Evolutionary conservation across 1,140 invertebrate species (phyloP), one percentile per base, ranked within the genome.

Genomic region (Ostrea edulis): DNA sequence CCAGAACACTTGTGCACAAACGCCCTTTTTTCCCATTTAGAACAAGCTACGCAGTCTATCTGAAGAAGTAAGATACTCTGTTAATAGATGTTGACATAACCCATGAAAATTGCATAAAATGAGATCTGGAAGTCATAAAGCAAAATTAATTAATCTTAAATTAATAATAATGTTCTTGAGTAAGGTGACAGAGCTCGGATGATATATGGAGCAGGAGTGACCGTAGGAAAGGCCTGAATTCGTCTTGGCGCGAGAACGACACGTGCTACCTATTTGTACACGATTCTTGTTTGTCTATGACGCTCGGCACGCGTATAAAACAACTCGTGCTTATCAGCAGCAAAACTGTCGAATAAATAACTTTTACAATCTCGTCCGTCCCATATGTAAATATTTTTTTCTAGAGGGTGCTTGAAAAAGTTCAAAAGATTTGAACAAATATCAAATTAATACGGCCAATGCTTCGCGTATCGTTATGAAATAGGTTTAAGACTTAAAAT

Each of bases 401-500:
- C 22, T 77, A 35, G 68, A 77, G 68, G 29, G 68, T 77, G 68
- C 68, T 77, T 77, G 25, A 77, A 25, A 77, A 77, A 77, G 68
- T 77, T 77, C 68, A 77, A 77, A 77, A 77, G 68, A 25, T 25
- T 77, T 77, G 29, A 77, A 77, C 68, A 77, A 77, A 77, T 77
- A 77, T 77, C 68, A 77, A 77, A 77, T 77, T 77, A 77, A 77
- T 77, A 77, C 29, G 22, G 25, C 68, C 68, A 77, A 77, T 77
- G 68, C 68, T 77, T 77, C 68, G 68, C 68, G 68, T 77, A 77
- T 77, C 68, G 25, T 77, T 77, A 77, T 77, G 68, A 77, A 77
- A 77, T 77, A 77, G 68, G 68, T 77, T 77, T 77, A 77, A 35
- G 68, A 77, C 68, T 77, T 77, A 77, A 77, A 77, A 35, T 77